phyloP scores from a whole-genome alignment of 2,113 vertebrate species.

The Antechinus stuartii region DNA sequence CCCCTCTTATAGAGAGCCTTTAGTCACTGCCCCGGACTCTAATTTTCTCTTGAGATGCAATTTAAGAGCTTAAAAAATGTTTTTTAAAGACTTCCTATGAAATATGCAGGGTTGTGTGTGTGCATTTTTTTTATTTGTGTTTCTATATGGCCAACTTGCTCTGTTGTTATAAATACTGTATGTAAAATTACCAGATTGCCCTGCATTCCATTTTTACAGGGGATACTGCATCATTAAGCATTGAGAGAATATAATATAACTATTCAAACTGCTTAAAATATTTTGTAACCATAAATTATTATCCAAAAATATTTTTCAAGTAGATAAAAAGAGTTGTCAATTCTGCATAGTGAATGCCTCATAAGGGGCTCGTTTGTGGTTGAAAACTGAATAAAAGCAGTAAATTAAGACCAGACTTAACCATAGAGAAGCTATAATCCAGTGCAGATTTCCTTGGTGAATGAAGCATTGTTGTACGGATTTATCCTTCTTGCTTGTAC shows the following conservation, averaged over 20 bases:
- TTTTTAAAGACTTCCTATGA: slow-evolving; percentile 77
- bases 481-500: slow-evolving; percentile 88
- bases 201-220: slow-evolving; percentile 81
- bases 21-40: slow-evolving; percentile 76
- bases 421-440: slow-evolving; percentile 91
- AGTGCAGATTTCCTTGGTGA: slow-evolving; percentile 89
- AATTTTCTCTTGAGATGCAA: slow-evolving; percentile 81
- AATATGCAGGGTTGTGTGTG: slow-evolving; percentile 77
- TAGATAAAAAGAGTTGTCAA: slow-evolving; percentile 93
- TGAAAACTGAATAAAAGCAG: slow-evolving; percentile 91
- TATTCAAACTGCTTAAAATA: slow-evolving; percentile 89
- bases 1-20: slow-evolving; percentile 63
- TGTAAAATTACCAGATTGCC: slow-evolving; percentile 83
- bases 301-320: slow-evolving; percentile 92
- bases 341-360: slow-evolving; percentile 89
- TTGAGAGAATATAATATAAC: slow-evolving; percentile 86
- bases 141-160: slow-evolving; percentile 79
- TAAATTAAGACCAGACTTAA: slow-evolving; percentile 91
- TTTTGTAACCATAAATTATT: slow-evolving; percentile 92
- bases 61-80: slow-evolving; percentile 79
- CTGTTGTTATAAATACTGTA: slow-evolving; percentile 83
- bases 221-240: slow-evolving; percentile 84
- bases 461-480: slow-evolving; percentile 88
- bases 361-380: slow-evolving; percentile 92
- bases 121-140: slow-evolving; percentile 76